Base-by-base conservation (phyloP, 2,113 vertebrate species). In the Cisticola juncidis region DNA sequence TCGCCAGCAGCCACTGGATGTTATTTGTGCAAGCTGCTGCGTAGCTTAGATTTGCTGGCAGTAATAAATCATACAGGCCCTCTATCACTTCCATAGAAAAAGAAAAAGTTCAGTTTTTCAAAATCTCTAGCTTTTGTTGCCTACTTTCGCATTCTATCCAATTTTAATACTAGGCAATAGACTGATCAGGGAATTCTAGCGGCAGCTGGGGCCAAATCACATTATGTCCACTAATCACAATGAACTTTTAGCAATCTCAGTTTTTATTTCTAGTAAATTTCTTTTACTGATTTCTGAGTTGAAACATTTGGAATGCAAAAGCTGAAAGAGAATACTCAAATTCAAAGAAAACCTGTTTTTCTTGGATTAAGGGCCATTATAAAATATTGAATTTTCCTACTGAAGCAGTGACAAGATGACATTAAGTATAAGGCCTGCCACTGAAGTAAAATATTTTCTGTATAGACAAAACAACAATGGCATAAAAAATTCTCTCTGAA, bases 381-480 rank as follows among this genome's bases (percentile, higher is more conserved):
- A 86, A 42, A 74, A 88, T 80, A 94, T 54, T 60, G 40, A 78
- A 92, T 16, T 82, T 94, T 95, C 54, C 82, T 83, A 86, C 76
- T 88, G 42, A 80, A 94, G 58, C 48, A 69, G 45, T 85, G 84
- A 91, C 58, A 92, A 95, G 79, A 57, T 90, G 58, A 51, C 82
- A 83, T 54, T 88, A 77, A 90, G 76, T 84, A 84, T 68, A 85
- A 95, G 29, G 38, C 38, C 29, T 72, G 44, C 40, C 54, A 93
- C 92, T 95, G 78, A 92, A 94, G 54, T 68, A 44, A 82, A 90
- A 33, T 94, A 78, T 96, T 92, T 93, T 92, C 64, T 80, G 12
- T 68, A 77, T 16, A 71, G 89, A 84, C 61, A 92, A 80, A 82
- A 51, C 14, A 88, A 65, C n/a, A 83, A 44, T 81, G 47, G 38